Evolutionary conservation across 2,797 vertebrate genomes (phyloP).

Genomic region (Amphiprion clarkii): DNA sequence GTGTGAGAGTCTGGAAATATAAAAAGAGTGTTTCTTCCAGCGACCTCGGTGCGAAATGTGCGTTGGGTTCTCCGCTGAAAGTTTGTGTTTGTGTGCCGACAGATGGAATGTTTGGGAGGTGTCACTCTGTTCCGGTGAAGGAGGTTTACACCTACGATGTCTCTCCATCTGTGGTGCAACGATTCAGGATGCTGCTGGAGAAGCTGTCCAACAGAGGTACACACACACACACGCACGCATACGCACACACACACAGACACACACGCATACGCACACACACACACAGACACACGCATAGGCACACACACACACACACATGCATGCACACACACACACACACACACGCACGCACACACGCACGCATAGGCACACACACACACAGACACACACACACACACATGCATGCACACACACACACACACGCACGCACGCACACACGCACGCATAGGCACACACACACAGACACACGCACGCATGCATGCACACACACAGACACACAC

Average conservation of each 20-base stretch:
- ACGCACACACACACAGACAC: no score
- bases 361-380: no score
- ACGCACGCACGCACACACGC: not conserved
- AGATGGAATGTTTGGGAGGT: constrained; percentile 96
- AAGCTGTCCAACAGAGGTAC: constrained; percentile 91
- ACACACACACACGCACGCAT: not conserved
- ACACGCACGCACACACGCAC: no score
- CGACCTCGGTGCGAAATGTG: not conserved
- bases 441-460: not conserved
- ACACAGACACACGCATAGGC: no score
- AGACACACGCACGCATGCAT: not conserved
- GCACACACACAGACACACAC: not conserved
- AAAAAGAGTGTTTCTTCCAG: not conserved
- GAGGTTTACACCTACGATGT: constrained; percentile 90
- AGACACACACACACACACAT: no score
- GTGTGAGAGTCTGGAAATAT: no score
- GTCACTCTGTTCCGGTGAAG: constrained; percentile 86
- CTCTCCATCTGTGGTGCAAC: constrained; percentile 87
- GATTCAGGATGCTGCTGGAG: constrained; percentile 87
- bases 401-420: no score
- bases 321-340: no score
- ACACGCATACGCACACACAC: no score
- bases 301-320: no score
- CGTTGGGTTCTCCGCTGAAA: not conserved
- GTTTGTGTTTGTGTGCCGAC: constrained; percentile 47